Evolutionary conservation across 2,888 invertebrate species (phyloP), one percentile per base, ranked within the genome.

Genomic region (Ochlodes sylvanus): DNA sequence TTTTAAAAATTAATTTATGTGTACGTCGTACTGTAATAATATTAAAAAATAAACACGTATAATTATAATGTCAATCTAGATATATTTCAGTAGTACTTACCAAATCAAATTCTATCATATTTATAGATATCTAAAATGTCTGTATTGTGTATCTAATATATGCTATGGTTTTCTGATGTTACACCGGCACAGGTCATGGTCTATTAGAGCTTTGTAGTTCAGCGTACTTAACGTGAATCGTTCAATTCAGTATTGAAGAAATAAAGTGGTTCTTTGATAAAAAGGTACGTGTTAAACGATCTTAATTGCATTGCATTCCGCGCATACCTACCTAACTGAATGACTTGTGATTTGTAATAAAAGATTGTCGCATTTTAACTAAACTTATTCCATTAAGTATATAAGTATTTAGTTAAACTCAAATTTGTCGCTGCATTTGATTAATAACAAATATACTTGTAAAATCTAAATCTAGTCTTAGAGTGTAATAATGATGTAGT

Each of bases 401-500:
- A 7, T 17, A 17, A 14, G 12, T 52, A 12, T 52, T 52, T 52
- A 21, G 27, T 5, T 27, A n/a, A n/a, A 4, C n/a, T 21, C 1
- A 21, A 47, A 47, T 17, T 38, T 38, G 21, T 15, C n/a, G 27
- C 38, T 52, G 38, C 62, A 38, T 62, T 62, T 50, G 0, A 62
- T n/a, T 61, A 34, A 61, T 61, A 21, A 27, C 44, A 42, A 10
- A 38, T 42, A 21, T n/a, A 42, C 42, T 19, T 38, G 12, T 47
- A 54, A 12, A 34, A 50, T 50, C 34, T 34, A 27, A 27, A 61
- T 50, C 61, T 61, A 61, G 61, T 61, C 61, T 47, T 61, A 61
- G 52, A 54, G 50, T 47, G 19, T 61, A 61, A 61, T 61, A 61
- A 50, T 38, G 21, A 61, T 42, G 50, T 58, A 65, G 41, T 65